phyloP scores from a whole-genome alignment of 2,113 vertebrate species.

The Takifugu flavidus region DNA sequence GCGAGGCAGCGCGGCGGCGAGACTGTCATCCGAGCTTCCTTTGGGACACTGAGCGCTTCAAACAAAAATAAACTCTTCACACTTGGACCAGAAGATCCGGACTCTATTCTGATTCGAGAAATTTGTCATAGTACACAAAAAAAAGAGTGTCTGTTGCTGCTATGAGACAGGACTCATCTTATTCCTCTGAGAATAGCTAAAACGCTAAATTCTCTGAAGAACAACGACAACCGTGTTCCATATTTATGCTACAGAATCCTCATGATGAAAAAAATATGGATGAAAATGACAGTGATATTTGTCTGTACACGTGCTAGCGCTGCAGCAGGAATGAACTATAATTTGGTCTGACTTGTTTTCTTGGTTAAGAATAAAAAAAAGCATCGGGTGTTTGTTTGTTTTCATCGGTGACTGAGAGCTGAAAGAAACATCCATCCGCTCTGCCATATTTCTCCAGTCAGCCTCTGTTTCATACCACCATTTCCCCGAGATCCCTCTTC shows the following conservation, averaged over 20 bases:
- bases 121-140: slow-evolving; percentile 1
- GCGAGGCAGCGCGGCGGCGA: slow-evolving; percentile 8
- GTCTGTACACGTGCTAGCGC: slow-evolving; percentile 76
- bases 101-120: slow-evolving; percentile 4
- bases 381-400: slow-evolving; percentile 46
- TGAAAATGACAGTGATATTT: slow-evolving; percentile 82
- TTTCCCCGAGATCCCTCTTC: slow-evolving; percentile 62
- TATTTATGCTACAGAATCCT: slow-evolving; percentile 79
- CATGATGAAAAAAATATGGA: slow-evolving; percentile 85
- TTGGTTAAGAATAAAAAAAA: slow-evolving; percentile 23
- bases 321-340: slow-evolving; percentile 18
- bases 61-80: slow-evolving; percentile 25
- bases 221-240: slow-evolving; percentile 78
- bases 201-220: slow-evolving; percentile 51
- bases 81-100: slow-evolving; percentile 14
- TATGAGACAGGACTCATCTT: slow-evolving; percentile 10
- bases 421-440: slow-evolving; percentile 52
- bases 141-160: slow-evolving; percentile 7
- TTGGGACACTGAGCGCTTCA: slow-evolving; percentile 32
- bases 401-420: slow-evolving; percentile 26
- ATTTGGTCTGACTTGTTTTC: slow-evolving; percentile 44
- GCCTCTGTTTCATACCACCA: slow-evolving; percentile 58
- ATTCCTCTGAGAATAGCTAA: slow-evolving; percentile 33
- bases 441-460: slow-evolving; percentile 41
- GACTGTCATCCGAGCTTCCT: slow-evolving; percentile 42